A percentile compares a stretch with the other conserved stretches of the same genome.
phyloP scores from a whole-genome alignment of 2,888 invertebrate genomes.

The Drosophila bunnanda region DNA sequence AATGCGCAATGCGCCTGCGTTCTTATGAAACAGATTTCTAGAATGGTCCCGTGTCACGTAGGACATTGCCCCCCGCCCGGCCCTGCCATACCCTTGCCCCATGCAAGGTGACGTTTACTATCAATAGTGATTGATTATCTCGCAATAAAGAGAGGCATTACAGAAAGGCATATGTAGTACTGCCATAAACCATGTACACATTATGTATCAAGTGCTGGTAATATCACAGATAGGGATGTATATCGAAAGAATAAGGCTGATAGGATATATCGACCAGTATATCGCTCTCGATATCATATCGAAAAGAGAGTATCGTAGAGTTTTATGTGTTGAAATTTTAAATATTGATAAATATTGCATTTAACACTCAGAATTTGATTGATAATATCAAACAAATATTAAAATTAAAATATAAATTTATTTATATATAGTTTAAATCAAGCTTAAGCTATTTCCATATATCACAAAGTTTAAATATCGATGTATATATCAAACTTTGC shows the following conservation, averaged over 20 bases:
- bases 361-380: too few relatives aligned
- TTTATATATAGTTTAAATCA: too few relatives aligned
- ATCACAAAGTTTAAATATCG: too few relatives aligned
- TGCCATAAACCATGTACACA: not conserved
- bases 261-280: not conserved
- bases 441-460: too few relatives aligned
- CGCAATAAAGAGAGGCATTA: slow-evolving; percentile 8
- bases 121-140: slow-evolving; percentile 34
- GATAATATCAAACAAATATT: too few relatives aligned
- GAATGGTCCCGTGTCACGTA: slow-evolving; percentile 32
- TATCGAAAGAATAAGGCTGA: not conserved
- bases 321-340: too few relatives aligned
- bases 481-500: too few relatives aligned
- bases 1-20: slow-evolving; percentile 45
- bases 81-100: not conserved
- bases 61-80: not conserved
- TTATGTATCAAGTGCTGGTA: not conserved
- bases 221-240: not conserved
- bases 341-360: too few relatives aligned
- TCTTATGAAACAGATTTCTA: slow-evolving; percentile 49
- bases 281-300: not conserved
- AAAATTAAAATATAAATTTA: too few relatives aligned
- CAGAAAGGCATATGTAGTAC: not conserved
- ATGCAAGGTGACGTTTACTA: slow-evolving; percentile 9
- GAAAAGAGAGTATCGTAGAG: not conserved